These are phyloP conservation scores for Sitophilus oryzae DNA, from an alignment of 1,140 invertebrate genomes.

Conservation along the genomic window DNA sequence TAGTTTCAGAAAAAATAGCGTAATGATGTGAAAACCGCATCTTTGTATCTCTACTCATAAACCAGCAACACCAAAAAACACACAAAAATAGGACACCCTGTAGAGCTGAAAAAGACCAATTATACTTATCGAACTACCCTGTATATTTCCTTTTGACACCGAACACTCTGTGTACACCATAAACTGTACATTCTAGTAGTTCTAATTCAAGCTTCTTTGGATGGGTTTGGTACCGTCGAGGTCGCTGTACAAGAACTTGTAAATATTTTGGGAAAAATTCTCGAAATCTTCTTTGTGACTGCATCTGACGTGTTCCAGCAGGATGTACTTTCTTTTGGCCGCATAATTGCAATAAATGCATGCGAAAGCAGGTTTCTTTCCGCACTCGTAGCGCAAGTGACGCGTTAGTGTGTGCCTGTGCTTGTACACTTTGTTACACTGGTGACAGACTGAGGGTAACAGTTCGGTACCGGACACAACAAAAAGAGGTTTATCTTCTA, in stretches of 20 bases:
- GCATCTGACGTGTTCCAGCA: constrained; percentile 15
- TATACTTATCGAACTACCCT: no score
- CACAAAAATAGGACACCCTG: no score
- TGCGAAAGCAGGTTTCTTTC: constrained; percentile 52
- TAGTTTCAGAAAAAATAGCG: no score
- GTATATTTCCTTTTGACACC: no score
- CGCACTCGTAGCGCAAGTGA: constrained; percentile 48
- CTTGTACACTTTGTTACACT: constrained; percentile 26
- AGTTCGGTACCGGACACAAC: not conserved
- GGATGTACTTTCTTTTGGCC: constrained; percentile 16
- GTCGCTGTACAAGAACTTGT: constrained; percentile 16
- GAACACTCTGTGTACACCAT: no score
- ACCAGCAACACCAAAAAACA: no score
- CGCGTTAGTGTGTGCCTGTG: constrained; percentile 48
- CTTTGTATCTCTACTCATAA: no score
- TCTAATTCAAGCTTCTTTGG: not conserved
- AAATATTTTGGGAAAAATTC: constrained; percentile 19
- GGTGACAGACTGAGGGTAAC: constrained; percentile 10
- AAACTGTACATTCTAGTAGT: not conserved
- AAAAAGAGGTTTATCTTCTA: not conserved
- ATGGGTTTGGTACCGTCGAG: not conserved
- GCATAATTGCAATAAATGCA: constrained; percentile 61
- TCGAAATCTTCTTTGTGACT: constrained; percentile 14
- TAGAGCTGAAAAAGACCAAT: no score
- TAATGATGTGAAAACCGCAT: no score